Conservation (phyloP, 2,888 invertebrate species). For the Leuctra nigra region DNA sequence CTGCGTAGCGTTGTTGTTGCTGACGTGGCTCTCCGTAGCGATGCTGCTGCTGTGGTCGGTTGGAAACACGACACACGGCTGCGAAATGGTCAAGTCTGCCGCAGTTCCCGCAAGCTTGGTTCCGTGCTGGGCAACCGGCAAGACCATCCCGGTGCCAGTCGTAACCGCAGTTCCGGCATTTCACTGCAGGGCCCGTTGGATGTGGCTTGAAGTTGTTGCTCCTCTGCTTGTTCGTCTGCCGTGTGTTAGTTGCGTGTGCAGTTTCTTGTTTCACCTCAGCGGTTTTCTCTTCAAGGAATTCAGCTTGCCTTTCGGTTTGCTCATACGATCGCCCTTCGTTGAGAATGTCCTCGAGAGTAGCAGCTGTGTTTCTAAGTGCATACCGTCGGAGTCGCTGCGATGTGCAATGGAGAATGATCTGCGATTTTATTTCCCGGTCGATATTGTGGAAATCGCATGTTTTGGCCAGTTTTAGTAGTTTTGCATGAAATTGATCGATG, state of each 20-base stretch:
- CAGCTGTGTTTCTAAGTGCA: neutral
- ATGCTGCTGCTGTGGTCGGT: no score
- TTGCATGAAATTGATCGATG: neutral
- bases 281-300: neutral
- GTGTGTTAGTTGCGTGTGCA: no score
- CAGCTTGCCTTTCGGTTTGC: neutral
- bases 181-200: no score
- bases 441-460: neutral
- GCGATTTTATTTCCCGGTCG: neutral
- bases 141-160: neutral
- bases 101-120: neutral
- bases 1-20: neutral
- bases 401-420: neutral
- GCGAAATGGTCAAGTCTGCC: neutral
- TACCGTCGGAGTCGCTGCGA: neutral
- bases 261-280: no score
- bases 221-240: no score
- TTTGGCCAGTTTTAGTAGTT: neutral
- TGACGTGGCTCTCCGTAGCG: neutral
- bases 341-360: neutral
- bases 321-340: neutral
- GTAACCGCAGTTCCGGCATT: neutral
- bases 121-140: neutral
- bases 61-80: neutral
- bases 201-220: no score